A percentile compares a stretch with the other conserved stretches of the same genome.
Conservation (phyloP, 2,888 invertebrate species). For the Diaperis boleti region DNA sequence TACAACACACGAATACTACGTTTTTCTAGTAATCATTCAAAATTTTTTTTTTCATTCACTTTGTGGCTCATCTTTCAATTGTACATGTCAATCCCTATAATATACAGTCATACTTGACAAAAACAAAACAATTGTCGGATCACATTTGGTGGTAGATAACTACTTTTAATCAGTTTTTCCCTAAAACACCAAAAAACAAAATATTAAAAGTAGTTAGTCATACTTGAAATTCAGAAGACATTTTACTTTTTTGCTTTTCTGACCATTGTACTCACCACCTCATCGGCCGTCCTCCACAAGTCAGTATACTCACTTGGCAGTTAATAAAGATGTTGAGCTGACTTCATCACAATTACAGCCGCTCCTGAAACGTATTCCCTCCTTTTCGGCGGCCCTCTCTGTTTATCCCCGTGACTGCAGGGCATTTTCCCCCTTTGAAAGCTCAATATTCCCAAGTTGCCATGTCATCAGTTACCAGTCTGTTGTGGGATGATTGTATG, state of each 20-base stretch:
- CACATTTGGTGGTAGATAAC: too few relatives aligned
- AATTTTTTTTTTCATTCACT: slow-evolving; percentile 1
- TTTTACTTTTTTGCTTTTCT: background rate
- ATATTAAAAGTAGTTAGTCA: too few relatives aligned
- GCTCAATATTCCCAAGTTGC: slow-evolving; percentile 61
- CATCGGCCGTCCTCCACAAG: slow-evolving; percentile 17
- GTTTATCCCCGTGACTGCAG: slow-evolving; percentile 35
- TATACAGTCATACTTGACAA: too few relatives aligned
- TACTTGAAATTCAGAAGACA: background rate
- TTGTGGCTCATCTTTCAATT: background rate
- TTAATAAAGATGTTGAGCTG: slow-evolving; percentile 59
- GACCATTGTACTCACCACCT: background rate
- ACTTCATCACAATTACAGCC: slow-evolving; percentile 57
- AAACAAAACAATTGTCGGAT: too few relatives aligned
- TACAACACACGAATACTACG: background rate
- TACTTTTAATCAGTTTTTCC: background rate
- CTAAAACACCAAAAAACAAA: too few relatives aligned
- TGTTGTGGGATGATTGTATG: slow-evolving; percentile 60
- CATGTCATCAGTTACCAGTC: slow-evolving; percentile 61
- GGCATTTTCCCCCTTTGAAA: slow-evolving; percentile 49
- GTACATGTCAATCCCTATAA: too few relatives aligned
- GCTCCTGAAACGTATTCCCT: slow-evolving; percentile 44
- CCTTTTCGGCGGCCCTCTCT: slow-evolving; percentile 35
- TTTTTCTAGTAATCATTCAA: slow-evolving; percentile 13
- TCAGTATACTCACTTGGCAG: slow-evolving; percentile 43